These are phyloP conservation scores for Puffinus mauretanicus DNA, from an alignment of 2,113 vertebrate species.

Conservation along the genomic window DNA sequence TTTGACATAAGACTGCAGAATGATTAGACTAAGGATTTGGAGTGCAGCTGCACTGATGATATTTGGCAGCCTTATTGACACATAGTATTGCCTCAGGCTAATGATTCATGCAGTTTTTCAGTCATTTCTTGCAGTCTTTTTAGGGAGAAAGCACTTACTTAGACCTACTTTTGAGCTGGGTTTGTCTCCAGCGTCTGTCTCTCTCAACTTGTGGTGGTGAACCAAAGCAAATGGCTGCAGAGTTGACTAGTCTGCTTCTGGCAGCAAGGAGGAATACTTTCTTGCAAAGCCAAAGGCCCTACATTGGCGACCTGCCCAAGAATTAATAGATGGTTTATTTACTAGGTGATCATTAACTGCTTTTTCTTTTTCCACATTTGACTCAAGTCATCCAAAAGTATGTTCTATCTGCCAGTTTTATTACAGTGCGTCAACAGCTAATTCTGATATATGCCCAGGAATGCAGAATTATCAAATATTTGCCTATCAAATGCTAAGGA, in stretches of 20 bases:
- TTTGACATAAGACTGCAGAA: constrained; percentile 46
- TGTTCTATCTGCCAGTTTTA: not conserved
- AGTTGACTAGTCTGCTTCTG: not conserved
- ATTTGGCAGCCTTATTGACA: constrained; percentile 62
- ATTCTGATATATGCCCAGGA: not conserved
- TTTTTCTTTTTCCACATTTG: not conserved
- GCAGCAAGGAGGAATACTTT: not conserved
- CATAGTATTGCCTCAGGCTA: constrained; percentile 43
- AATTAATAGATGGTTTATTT: not conserved
- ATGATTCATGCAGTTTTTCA: constrained; percentile 42
- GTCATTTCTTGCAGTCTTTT: constrained; percentile 38
- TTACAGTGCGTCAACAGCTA: not conserved
- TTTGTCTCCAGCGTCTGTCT: not conserved
- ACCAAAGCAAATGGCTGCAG: not conserved
- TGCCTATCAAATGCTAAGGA: not conserved
- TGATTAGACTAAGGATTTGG: constrained; percentile 40
- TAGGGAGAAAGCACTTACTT: constrained; percentile 10
- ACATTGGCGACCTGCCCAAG: not conserved
- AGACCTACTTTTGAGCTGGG: not conserved
- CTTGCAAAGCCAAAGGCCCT: not conserved
- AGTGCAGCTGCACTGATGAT: constrained; percentile 36
- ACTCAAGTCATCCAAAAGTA: not conserved
- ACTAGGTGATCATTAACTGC: not conserved
- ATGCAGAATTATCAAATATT: not conserved
- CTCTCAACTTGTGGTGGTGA: not conserved